These are phyloP conservation scores for Pseudorhiza aurosa DNA, from an alignment of 30 jellyfish, hydroid and myxozoan genomes.

Conservation along the genomic window DNA sequence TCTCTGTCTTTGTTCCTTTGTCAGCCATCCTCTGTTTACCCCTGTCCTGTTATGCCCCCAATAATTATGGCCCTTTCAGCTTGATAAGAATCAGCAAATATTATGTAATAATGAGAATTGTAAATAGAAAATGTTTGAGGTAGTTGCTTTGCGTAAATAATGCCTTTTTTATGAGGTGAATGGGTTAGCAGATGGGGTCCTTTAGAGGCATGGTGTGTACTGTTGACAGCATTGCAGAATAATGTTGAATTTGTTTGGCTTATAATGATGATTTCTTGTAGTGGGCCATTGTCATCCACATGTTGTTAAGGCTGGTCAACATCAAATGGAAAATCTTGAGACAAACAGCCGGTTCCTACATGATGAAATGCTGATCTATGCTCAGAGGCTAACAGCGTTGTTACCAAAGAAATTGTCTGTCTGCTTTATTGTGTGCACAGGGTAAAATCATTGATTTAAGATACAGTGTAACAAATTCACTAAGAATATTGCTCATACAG, in stretches of 20 bases:
- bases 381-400: slow-evolving; percentile 68
- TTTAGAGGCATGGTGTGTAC: neutral
- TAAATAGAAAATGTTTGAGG: no score
- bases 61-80: no score
- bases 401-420: slow-evolving; percentile 74
- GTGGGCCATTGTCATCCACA: slow-evolving; percentile 99
- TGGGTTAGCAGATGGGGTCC: neutral
- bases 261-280: slow-evolving; percentile 37
- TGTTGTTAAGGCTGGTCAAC: slow-evolving; percentile 88
- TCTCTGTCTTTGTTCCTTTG: no score
- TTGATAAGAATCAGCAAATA: no score
- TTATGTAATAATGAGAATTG: no score
- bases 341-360: slow-evolving; percentile 90
- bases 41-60: no score
- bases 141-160: no score
- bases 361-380: slow-evolving; percentile 80
- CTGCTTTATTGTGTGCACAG: slow-evolving; percentile 90
- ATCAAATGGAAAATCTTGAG: slow-evolving; percentile 78
- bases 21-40: no score
- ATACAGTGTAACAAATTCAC: no score
- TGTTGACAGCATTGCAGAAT: neutral
- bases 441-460: no score
- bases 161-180: no score
- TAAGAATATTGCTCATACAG: no score
- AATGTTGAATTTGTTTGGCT: neutral